Evolutionary conservation across 2,888 invertebrate genomes (phyloP).

Genomic region (Dicyrtomina minuta): DNA sequence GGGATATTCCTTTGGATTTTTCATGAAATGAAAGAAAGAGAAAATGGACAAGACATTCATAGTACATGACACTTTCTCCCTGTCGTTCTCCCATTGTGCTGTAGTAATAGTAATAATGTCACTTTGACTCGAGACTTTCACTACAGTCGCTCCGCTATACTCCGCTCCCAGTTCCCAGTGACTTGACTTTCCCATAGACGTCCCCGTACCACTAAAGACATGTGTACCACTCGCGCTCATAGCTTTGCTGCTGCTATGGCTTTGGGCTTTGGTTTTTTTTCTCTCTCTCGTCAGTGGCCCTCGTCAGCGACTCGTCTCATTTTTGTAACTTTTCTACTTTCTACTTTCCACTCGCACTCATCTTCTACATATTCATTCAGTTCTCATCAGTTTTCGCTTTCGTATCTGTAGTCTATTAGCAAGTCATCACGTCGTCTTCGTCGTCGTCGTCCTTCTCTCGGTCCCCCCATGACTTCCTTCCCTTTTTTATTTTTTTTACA

Average conservation of each 20-base stretch:
- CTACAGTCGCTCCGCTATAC: not conserved
- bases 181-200: too few species aligned
- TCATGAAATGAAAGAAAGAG: conserved; percentile 19
- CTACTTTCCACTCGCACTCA: not conserved
- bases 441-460: too few species aligned
- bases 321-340: not conserved
- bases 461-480: conserved; percentile 12
- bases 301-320: not conserved
- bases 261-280: not conserved
- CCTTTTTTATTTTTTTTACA: conserved; percentile 12
- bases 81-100: conserved; percentile 18
- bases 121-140: conserved; percentile 8
- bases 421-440: conserved; percentile 17
- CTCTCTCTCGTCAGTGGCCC: not conserved
- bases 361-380: too few species aligned
- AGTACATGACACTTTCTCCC: conserved; percentile 25
- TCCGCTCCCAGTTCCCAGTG: not conserved
- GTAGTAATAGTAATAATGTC: conserved; percentile 16
- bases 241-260: not conserved
- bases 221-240: too few species aligned
- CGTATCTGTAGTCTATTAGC: conserved; percentile 17
- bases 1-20: too few species aligned
- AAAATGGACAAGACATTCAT: conserved; percentile 34
- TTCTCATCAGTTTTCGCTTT: conserved; percentile 15
- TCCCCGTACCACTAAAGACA: not conserved